phyloP scores from a whole-genome alignment of 2,797 vertebrate genomes.

The Schizopygopsis pylzovi region DNA sequence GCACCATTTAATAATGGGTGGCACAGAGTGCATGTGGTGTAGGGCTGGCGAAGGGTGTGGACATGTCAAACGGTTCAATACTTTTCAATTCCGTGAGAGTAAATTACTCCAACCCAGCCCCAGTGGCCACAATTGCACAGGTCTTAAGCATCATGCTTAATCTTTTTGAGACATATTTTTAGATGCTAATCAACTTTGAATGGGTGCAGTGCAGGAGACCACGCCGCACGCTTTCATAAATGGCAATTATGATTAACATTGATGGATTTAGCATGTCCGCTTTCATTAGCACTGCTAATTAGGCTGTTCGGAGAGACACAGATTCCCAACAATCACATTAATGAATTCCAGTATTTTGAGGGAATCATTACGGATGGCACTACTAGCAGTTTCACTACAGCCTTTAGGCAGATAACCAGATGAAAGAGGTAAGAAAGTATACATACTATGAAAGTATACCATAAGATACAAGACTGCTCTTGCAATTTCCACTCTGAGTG shows the following conservation, averaged over 20 bases:
- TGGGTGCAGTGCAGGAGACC: slow-evolving; percentile 52
- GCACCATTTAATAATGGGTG: slow-evolving; percentile 67
- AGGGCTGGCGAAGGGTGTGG: slow-evolving; percentile 45
- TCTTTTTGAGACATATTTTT: slow-evolving; percentile 68
- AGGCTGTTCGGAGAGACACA: slow-evolving; percentile 74
- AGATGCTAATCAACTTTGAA: slow-evolving; percentile 66
- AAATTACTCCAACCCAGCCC: slow-evolving; percentile 38
- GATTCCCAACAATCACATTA: slow-evolving; percentile 78
- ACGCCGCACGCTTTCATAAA: slow-evolving; percentile 64
- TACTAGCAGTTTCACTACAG: background rate
- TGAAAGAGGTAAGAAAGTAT: slow-evolving; percentile 8
- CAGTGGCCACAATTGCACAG: slow-evolving; percentile 48
- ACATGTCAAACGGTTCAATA: slow-evolving; percentile 51
- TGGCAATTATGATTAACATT: slow-evolving; percentile 80
- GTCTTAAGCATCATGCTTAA: slow-evolving; percentile 57
- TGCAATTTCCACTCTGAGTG: slow-evolving; percentile 43
- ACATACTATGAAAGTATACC: background rate
- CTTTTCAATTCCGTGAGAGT: slow-evolving; percentile 49
- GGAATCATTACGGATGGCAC: slow-evolving; percentile 66
- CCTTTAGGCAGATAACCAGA: background rate
- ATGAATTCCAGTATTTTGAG: slow-evolving; percentile 78
- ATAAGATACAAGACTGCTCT: slow-evolving; percentile 16
- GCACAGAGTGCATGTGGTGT: slow-evolving; percentile 46
- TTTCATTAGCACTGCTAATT: slow-evolving; percentile 81
- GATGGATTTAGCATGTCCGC: slow-evolving; percentile 76